Conservation (phyloP, 2,888 invertebrate genomes). For the Neria commutata region DNA sequence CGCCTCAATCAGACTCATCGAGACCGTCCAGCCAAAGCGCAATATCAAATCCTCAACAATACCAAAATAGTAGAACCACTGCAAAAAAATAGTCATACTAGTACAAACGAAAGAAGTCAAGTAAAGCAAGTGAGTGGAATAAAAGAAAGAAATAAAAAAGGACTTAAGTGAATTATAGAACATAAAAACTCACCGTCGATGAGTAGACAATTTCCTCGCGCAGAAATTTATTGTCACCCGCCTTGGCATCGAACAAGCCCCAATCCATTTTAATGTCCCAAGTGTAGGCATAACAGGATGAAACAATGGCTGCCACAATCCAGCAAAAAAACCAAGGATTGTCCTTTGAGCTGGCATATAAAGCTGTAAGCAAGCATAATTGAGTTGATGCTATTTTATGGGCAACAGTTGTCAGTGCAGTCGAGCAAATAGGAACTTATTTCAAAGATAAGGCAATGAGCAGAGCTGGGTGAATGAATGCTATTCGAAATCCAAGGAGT, state of each 20-base stretch:
- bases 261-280: constrained; percentile 93
- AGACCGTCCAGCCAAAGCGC: constrained; percentile 79
- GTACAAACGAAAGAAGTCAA: constrained; percentile 23
- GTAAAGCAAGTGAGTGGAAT: constrained; percentile 25
- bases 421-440: too few species aligned
- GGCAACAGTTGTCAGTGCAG: too few species aligned
- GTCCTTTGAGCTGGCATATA: constrained; percentile 60
- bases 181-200: constrained; percentile 71
- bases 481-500: too few species aligned
- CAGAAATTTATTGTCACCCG: constrained; percentile 77
- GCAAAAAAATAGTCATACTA: constrained; percentile 41
- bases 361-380: too few species aligned
- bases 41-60: constrained; percentile 80
- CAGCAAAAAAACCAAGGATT: constrained; percentile 75
- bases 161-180: constrained; percentile 37
- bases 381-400: too few species aligned
- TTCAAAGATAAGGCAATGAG: too few species aligned
- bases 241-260: constrained; percentile 78
- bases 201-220: constrained; percentile 83
- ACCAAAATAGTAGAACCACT: constrained; percentile 83
- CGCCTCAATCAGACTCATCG: constrained; percentile 72
- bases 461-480: too few species aligned
- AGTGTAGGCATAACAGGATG: constrained; percentile 79
- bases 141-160: constrained; percentile 30
- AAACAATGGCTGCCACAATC: constrained; percentile 72